A percentile compares a stretch with the other conserved stretches of the same genome.
Conservation (phyloP, 2,888 invertebrate genomes). For the Oegoconia quadripuncta region DNA sequence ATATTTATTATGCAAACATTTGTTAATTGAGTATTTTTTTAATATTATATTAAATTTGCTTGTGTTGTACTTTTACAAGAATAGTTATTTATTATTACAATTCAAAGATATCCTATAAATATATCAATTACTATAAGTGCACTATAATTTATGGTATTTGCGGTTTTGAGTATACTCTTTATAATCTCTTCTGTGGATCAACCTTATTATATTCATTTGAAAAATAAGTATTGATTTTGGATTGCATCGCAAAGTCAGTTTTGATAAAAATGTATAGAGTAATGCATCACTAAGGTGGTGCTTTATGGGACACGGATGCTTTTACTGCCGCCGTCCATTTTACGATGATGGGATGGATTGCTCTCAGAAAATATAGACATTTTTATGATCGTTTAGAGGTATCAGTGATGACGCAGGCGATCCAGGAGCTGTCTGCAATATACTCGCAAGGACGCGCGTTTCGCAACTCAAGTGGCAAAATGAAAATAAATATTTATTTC, state of each 20-base stretch:
- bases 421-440: slow-evolving; percentile 26
- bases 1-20: too few relatives aligned
- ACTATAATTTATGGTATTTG: too few relatives aligned
- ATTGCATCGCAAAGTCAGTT: neutral
- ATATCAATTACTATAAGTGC: too few relatives aligned
- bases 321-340: slow-evolving; percentile 57
- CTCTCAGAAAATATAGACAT: slow-evolving; percentile 57
- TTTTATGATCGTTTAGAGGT: slow-evolving; percentile 54
- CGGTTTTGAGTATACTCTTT: too few relatives aligned
- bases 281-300: slow-evolving; percentile 37
- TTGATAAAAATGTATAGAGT: slow-evolving; percentile 5
- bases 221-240: too few relatives aligned
- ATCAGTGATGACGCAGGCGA: slow-evolving; percentile 41
- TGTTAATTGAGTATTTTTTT: too few relatives aligned
- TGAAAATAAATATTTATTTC: slow-evolving; percentile 15
- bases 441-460: slow-evolving; percentile 25
- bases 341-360: slow-evolving; percentile 63
- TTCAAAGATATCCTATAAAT: too few relatives aligned
- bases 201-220: too few relatives aligned
- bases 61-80: too few relatives aligned
- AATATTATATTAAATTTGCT: too few relatives aligned
- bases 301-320: slow-evolving; percentile 41
- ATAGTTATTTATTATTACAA: too few relatives aligned
- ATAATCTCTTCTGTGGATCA: too few relatives aligned
- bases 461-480: slow-evolving; percentile 19